Evolutionary conservation across 1,140 invertebrate species (phyloP).

Genomic region (Melitaea cinxia): DNA sequence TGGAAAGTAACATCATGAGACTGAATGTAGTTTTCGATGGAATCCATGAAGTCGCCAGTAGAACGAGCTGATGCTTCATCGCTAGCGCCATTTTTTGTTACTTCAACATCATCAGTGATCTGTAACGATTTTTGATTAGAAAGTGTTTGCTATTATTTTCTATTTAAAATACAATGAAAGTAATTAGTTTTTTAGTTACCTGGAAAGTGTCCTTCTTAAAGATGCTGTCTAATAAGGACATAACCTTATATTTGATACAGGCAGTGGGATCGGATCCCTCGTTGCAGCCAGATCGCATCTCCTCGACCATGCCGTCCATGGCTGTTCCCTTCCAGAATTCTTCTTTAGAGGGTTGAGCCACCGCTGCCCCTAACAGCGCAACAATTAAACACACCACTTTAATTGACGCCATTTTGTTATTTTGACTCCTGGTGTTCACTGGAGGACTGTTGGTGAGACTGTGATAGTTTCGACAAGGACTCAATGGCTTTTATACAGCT

Average conservation of each 20-base stretch:
- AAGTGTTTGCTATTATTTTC: constrained; percentile 6
- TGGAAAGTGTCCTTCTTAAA: constrained; percentile 89
- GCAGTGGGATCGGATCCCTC: constrained; percentile 89
- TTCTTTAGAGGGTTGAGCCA: constrained; percentile 84
- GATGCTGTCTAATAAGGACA: constrained; percentile 88
- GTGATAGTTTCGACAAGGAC: constrained; percentile 78
- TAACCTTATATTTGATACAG: constrained; percentile 91
- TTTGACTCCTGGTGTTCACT: constrained; percentile 68
- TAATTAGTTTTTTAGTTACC: constrained; percentile 72
- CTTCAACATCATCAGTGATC: constrained; percentile 87
- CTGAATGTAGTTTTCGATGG: constrained; percentile 86
- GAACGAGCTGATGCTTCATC: constrained; percentile 84
- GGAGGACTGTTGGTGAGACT: constrained; percentile 67
- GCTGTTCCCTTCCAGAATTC: constrained; percentile 86
- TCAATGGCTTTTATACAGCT: constrained; percentile 80
- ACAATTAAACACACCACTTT: constrained; percentile 78
- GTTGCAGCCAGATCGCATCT: constrained; percentile 87
- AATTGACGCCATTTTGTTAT: constrained; percentile 74
- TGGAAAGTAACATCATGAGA: constrained; percentile 90
- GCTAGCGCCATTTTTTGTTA: constrained; percentile 85
- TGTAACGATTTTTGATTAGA: constrained; percentile 55
- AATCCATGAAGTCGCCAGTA: constrained; percentile 84
- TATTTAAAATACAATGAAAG: constrained; percentile 28
- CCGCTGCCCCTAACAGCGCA: constrained; percentile 79
- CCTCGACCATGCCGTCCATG: constrained; percentile 87